These are phyloP conservation scores for Arrhopalites spinosus DNA, from an alignment of 2,888 invertebrate genomes.

Conservation along the genomic window DNA sequence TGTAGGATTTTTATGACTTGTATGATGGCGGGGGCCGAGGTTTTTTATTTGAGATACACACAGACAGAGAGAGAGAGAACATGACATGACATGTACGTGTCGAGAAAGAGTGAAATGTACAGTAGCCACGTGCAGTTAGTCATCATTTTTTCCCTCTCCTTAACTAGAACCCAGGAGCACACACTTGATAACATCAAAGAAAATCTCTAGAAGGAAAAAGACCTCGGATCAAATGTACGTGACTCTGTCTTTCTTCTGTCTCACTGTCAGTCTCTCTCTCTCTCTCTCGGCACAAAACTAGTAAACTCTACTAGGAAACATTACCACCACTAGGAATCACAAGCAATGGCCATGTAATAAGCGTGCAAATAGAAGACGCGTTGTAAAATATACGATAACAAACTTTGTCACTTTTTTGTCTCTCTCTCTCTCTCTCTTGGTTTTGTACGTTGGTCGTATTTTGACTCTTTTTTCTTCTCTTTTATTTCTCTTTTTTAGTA, in stretches of 20 bases:
- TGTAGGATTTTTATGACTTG: background rate
- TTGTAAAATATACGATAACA: slow-evolving; percentile 4
- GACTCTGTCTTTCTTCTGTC: slow-evolving; percentile 7
- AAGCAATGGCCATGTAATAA: background rate
- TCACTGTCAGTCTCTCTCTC: background rate
- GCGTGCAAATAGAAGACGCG: background rate
- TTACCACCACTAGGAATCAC: background rate
- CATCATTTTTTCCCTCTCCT: background rate
- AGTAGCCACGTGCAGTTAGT: slow-evolving; percentile 4
- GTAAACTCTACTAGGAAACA: no score
- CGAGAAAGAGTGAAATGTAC: background rate
- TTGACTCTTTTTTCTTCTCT: background rate
- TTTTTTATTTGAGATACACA: no score
- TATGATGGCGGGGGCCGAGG: no score
- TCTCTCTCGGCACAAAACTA: no score
- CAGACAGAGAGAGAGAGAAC: background rate
- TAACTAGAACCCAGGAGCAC: background rate
- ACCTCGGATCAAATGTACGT: slow-evolving; percentile 13
- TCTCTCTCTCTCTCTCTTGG: background rate
- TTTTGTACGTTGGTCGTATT: background rate
- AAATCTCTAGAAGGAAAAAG: background rate
- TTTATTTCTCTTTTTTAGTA: background rate
- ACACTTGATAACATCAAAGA: slow-evolving; percentile 26
- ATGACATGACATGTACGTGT: slow-evolving; percentile 1
- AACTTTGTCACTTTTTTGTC: background rate